Evolutionary conservation across 2,888 invertebrate species (phyloP), one percentile per base, ranked within the genome.

Genomic region (Crepidodera aurea): DNA sequence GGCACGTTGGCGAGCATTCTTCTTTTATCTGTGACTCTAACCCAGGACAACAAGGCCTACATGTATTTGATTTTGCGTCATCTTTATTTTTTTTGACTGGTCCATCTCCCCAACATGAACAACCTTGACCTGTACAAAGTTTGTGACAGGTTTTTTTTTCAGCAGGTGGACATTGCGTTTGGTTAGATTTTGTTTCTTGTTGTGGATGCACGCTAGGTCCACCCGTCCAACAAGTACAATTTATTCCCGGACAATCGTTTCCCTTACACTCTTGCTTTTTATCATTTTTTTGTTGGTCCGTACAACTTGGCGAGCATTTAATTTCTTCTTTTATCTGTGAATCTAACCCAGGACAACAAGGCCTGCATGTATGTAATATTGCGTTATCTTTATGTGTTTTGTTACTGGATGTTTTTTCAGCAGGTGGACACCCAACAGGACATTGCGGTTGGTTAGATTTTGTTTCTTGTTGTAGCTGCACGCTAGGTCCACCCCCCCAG

Each of bases 91-190:
- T 22, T 22, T 22, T 22, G 39, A n/a, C n/a, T 6, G 46, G 46
- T 6, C n/a, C 46, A 4, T 12, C 48, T 4, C 48, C 48, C 48
- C 48, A 48, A 12, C 48, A 48, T 8, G 5, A 16, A 12, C 48
- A 48, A 27, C 27, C 48, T 16, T 27, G 5, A 10, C 48, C 48
- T 8, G 48, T 48, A 29, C 48, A 48, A 12, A 48, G 15, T 29
- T 48, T 48, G 16, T 48, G 27, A 12, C 48, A 48, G 12, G 1
- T 48, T 12, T 27, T 8, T 22, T 8, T 18, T 42, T 16, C 2
- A 29, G 8, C 4, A 2, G 29, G 29, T 5, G 29, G 29, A 29
- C 29, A 29, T 34, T n/a, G 2, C 2, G 3, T 1, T 29, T 29
- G n/a, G n/a, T n/a, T n/a, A n/a, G n/a, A n/a, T n/a, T 22, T n/a